Conservation (phyloP, 2,888 invertebrate genomes). For the Eumacrocentrus americanus region DNA sequence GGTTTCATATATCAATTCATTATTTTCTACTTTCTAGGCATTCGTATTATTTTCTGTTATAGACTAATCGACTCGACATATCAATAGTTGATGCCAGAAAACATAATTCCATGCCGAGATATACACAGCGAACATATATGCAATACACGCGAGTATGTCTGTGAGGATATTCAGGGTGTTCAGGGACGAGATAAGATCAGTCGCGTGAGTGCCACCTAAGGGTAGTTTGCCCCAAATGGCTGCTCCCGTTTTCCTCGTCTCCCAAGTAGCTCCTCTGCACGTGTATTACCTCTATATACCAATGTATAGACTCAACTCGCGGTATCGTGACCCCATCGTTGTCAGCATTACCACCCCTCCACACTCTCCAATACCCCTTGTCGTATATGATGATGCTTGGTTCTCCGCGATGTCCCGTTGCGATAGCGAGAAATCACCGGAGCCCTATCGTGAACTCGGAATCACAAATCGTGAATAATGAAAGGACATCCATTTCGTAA, state of each 20-base stretch:
- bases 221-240: constrained; percentile 52
- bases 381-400: constrained; percentile 18
- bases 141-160: constrained; percentile 3
- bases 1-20: too few species aligned
- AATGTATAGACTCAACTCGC: neutral
- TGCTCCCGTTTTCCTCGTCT: constrained; percentile 46
- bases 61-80: too few species aligned
- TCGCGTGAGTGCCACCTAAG: constrained; percentile 48
- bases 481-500: constrained; percentile 9
- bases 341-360: constrained; percentile 22
- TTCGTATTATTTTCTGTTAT: too few species aligned
- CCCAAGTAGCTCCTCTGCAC: constrained; percentile 32
- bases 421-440: constrained; percentile 27
- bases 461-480: constrained; percentile 27
- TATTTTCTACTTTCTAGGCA: too few species aligned
- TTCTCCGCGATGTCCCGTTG: constrained; percentile 18
- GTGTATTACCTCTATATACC: neutral
- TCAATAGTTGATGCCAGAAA: constrained; percentile 22
- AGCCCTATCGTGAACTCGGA: constrained; percentile 21
- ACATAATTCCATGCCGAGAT: too few species aligned
- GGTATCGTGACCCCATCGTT: constrained; percentile 24
- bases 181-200: constrained; percentile 50
- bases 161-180: constrained; percentile 15
- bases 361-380: neutral
- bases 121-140: too few species aligned